Conservation (phyloP, 1,140 invertebrate genomes). For the Psix sp. region DNA sequence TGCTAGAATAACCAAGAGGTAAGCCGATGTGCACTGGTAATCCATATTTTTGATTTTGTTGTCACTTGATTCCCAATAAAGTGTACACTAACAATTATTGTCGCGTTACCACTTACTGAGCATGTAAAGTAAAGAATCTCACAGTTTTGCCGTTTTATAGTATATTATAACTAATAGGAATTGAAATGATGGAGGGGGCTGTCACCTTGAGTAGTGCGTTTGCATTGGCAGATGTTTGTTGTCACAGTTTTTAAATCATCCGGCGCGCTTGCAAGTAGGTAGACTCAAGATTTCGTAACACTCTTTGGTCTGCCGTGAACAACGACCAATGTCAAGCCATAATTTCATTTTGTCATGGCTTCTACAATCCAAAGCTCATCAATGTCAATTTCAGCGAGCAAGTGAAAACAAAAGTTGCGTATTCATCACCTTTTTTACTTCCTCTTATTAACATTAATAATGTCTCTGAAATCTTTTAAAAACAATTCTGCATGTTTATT, state of each 20-base stretch:
- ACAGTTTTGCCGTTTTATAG: constrained; percentile 76
- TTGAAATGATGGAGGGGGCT: constrained; percentile 63
- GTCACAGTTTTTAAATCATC: constrained; percentile 74
- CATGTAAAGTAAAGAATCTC: constrained; percentile 69
- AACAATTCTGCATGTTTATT: no score
- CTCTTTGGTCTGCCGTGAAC: constrained; percentile 44
- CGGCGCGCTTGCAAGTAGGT: constrained; percentile 53
- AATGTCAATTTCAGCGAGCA: constrained; percentile 68
- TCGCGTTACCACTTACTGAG: constrained; percentile 50
- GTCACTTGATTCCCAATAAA: constrained; percentile 34
- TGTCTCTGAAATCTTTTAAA: no score
- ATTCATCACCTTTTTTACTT: constrained; percentile 34
- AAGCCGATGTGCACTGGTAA: constrained; percentile 30
- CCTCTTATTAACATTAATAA: constrained; percentile 23
- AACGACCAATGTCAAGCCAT: constrained; percentile 68
- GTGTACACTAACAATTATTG: constrained; percentile 51
- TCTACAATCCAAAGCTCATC: constrained; percentile 55
- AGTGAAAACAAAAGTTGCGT: constrained; percentile 55
- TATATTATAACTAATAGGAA: constrained; percentile 77
- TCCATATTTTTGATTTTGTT: constrained; percentile 38
- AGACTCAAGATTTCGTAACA: constrained; percentile 45
- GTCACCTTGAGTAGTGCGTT: constrained; percentile 75
- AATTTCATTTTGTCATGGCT: constrained; percentile 49
- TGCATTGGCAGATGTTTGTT: constrained; percentile 76
- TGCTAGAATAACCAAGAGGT: constrained; percentile 37